Conservation (phyloP, 37 sponge, comb jelly and placozoan genomes). For the Spongilla lacustris region DNA sequence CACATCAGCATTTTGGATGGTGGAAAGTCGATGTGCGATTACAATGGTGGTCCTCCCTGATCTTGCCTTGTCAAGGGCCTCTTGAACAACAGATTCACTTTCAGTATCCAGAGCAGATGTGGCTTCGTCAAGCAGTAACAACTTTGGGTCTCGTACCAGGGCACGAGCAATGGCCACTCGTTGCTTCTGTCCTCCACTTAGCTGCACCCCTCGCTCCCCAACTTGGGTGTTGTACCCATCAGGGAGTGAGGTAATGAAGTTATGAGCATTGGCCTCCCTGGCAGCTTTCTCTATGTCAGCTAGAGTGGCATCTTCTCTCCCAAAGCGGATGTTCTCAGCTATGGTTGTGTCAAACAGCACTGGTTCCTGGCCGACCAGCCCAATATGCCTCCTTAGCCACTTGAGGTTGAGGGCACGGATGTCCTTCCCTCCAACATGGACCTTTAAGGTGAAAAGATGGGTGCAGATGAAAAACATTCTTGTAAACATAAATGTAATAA, state of each 20-base stretch:
- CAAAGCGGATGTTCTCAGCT: constrained; percentile 91
- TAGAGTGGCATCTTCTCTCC: constrained; percentile 73
- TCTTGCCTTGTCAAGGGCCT: constrained; percentile 85
- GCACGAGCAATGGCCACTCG: constrained; percentile 93
- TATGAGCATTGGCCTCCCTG: constrained; percentile 85
- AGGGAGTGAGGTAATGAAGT: constrained; percentile 79
- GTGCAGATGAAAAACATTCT: not conserved
- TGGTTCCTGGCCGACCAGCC: constrained; percentile 91
- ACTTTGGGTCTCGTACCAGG: constrained; percentile 80
- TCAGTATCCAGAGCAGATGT: constrained; percentile 93
- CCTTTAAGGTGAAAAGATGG: constrained; percentile 32
- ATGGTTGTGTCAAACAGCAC: constrained; percentile 90
- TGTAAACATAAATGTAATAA: not conserved
- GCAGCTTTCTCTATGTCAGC: constrained; percentile 82
- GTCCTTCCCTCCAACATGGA: constrained; percentile 65
- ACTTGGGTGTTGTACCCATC: constrained; percentile 83
- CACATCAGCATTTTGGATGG: constrained; percentile 83
- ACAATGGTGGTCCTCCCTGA: constrained; percentile 89
- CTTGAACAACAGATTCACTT: constrained; percentile 89
- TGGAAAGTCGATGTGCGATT: constrained; percentile 91
- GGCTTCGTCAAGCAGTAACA: constrained; percentile 92
- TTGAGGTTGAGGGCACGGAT: constrained; percentile 65
- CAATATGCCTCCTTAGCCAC: constrained; percentile 83
- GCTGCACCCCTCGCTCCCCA: constrained; percentile 83
- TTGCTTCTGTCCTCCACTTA: constrained; percentile 95